Base-by-base conservation (phyloP, 2,888 invertebrate genomes). In the Spicauda simplicius region DNA sequence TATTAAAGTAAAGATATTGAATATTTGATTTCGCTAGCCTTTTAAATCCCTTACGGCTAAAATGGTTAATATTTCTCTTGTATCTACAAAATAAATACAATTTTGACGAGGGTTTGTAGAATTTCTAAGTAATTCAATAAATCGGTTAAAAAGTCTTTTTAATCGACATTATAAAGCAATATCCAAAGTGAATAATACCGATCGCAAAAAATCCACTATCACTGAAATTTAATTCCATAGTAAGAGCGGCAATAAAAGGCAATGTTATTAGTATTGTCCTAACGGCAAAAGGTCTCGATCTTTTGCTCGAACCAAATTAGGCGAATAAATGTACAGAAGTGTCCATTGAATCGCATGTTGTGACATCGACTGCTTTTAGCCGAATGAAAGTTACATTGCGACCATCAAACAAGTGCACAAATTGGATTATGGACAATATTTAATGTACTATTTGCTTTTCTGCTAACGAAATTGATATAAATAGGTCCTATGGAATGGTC, bases 281-380 rank as follows among this genome's bases (percentile, higher is more conserved):
- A 19, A 56, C 61, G 56, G 33, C 56, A 67, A 67, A 66, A 67
- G 61, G 55, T 56, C 50, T 20, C 37, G 50, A 55, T 61, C 65
- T 60, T 67, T 61, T 66, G 56, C 33, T 56, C 33, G 48, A 63
- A 65, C 62, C 16, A 61, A 66, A 66, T 66, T 67, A 66, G 61
- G 60, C 53, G 60, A 61, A 55, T 68, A 69, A 72, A 70, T 68
- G 69, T 69, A 64, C 68, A 68, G 66, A 54, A 54, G 55, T 70
- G 70, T 68, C 63, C 72, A 61, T 70, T 59, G 69, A 62, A 64
- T 55, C 64, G 56, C 63, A 33, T 8, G 41, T 64, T 67, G 63
- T 72, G 70, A 70, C 60, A 61, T 69, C 64, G 69, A 69, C 63
- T 69, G 71, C 71, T 74, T 72, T 72, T 72, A 74, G 69, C 64